phyloP scores from a whole-genome alignment of 2,113 vertebrate species.

The Passer domesticus region DNA sequence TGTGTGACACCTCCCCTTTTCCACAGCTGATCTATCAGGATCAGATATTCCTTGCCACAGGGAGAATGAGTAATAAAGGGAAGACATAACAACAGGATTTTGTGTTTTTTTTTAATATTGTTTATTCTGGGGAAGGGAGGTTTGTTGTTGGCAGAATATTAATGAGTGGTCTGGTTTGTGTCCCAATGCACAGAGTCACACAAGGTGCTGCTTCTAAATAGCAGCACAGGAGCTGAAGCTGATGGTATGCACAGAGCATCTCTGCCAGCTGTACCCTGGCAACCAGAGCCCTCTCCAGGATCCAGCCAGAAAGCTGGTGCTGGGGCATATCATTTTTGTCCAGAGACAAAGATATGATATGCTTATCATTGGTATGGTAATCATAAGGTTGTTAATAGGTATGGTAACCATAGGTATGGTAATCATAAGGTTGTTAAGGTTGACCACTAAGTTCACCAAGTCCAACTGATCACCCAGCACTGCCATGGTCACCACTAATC shows the following conservation, averaged over 20 bases:
- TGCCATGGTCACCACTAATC: neutral
- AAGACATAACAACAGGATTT: neutral
- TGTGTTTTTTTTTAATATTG: neutral
- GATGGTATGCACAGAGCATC: neutral
- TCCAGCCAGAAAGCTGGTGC: neutral
- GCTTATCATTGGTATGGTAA: neutral
- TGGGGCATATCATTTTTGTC: neutral
- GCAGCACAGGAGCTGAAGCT: neutral
- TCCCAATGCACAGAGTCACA: rapidly evolving
- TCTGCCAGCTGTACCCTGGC: neutral
- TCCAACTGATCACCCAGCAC: neutral
- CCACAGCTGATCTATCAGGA: neutral
- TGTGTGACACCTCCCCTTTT: rapidly evolving
- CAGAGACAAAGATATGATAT: neutral
- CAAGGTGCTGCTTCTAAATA: neutral
- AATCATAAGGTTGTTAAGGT: neutral
- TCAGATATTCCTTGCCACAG: neutral
- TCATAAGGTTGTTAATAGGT: neutral
- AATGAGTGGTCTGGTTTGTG: neutral
- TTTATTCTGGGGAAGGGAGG: neutral
- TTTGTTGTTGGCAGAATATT: neutral
- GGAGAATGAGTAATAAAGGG: neutral
- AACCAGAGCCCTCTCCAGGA: neutral
- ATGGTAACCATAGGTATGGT: neutral
- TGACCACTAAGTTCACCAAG: neutral